phyloP scores from a whole-genome alignment of 2,113 vertebrate species.

The Eonycteris spelaea region DNA sequence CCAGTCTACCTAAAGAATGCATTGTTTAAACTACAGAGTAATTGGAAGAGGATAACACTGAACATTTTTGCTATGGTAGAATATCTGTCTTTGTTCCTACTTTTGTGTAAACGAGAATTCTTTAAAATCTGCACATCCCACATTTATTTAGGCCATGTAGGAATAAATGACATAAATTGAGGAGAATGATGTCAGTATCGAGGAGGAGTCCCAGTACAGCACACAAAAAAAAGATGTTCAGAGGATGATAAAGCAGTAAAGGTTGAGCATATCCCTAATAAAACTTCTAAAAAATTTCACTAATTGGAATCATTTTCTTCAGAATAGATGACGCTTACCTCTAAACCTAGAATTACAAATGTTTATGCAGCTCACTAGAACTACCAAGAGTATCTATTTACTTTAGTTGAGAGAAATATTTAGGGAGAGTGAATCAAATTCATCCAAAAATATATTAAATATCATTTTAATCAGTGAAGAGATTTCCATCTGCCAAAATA shows the following conservation, averaged over 20 bases:
- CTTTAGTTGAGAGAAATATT: neutral
- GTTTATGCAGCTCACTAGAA: conserved; percentile 6
- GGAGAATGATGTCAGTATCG: neutral
- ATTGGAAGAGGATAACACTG: neutral
- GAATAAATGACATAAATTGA: conserved; percentile 36
- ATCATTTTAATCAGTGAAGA: conserved; percentile 33
- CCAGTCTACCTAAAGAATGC: neutral
- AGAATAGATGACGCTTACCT: neutral
- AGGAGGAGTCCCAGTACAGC: neutral
- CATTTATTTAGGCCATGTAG: conserved; percentile 36
- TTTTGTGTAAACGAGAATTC: conserved; percentile 39
- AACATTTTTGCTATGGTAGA: neutral
- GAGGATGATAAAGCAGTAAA: neutral
- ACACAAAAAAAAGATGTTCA: neutral
- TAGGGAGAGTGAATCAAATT: neutral
- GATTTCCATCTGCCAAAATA: neutral
- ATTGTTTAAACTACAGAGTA: conserved; percentile 40
- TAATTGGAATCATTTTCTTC: neutral
- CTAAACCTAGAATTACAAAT: neutral
- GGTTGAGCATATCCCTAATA: neutral
- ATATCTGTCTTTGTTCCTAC: neutral
- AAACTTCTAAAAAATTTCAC: conserved; percentile 16
- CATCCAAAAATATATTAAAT: conserved; percentile 3
- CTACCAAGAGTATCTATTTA: neutral
- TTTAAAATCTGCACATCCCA: conserved; percentile 26